Evolutionary conservation across 2,888 invertebrate genomes (phyloP), one percentile per base, ranked within the genome.

Genomic region (Apodemia duryi): DNA sequence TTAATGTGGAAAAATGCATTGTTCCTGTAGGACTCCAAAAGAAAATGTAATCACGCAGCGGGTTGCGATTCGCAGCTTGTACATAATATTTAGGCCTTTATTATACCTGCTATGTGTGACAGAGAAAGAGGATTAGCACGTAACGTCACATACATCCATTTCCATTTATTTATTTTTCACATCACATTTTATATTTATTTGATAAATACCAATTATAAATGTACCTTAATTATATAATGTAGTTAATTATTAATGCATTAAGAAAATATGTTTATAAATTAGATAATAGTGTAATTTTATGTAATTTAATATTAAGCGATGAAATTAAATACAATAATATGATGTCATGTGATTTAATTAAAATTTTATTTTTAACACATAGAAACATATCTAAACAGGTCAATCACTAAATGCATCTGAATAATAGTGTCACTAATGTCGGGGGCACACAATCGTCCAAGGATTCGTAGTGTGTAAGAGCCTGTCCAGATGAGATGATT

Each of bases 221-320:
- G 54, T 54, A 54, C 28, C 54, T 52, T 52, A 52, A 21, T 52
- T 28, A 52, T 52, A 52, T 52, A 21, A 52, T 52, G 52, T 52
- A 52, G 52, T 52, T 52, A 52, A 52, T 52, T 52, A 52, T 52
- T 52, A 52, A 52, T 52, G 28, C 21, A 52, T 52, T 52, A 52
- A 52, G 52, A 52, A 28, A 52, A 52, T 52, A 52, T 52, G 52
- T 52, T 52, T 52, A 52, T 52, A 52, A 52, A 52, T 52, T 52
- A 52, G 52, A 28, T 28, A 52, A 52, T 52, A 52, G 52, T 52
- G 52, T 52, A 52, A 52, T 52, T 54, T 54, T 54, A 54, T 54
- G 54, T 54, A 54, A 54, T 54, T 54, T 54, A 54, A 29, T 29
- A 54, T 54, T 54, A 54, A 54, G 43, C 43, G 54, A 54, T 54